phyloP scores from a whole-genome alignment of 2,888 invertebrate species.

The Escarpia spicata region DNA sequence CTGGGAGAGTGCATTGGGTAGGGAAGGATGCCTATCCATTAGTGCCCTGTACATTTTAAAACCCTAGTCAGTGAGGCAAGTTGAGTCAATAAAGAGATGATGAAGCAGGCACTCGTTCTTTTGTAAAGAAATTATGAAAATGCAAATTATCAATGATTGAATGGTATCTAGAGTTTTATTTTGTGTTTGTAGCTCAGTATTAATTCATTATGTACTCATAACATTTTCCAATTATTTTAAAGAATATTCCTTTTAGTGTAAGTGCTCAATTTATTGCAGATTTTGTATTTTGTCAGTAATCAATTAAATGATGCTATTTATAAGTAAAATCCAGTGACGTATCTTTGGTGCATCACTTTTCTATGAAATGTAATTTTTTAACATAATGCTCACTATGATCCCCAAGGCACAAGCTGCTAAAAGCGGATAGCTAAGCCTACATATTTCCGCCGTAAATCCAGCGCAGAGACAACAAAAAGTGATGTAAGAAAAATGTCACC shows the following conservation, averaged over 20 bases:
- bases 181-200: background rate
- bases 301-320: no score
- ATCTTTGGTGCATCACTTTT: background rate
- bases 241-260: no score
- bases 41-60: no score
- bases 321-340: no score
- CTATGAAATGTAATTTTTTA: background rate
- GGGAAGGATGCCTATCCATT: background rate
- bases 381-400: background rate
- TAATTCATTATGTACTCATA: background rate
- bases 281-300: no score
- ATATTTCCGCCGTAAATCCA: background rate
- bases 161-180: background rate
- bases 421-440: background rate
- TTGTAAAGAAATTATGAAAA: background rate
- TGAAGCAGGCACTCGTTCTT: background rate
- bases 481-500: background rate
- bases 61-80: background rate
- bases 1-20: background rate
- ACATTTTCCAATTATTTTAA: background rate
- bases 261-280: no score
- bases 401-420: background rate
- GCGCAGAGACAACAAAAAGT: background rate
- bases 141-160: background rate
- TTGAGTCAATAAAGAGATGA: background rate